Conservation (phyloP, 2,797 vertebrate species). For the Okamejei kenojei region DNA sequence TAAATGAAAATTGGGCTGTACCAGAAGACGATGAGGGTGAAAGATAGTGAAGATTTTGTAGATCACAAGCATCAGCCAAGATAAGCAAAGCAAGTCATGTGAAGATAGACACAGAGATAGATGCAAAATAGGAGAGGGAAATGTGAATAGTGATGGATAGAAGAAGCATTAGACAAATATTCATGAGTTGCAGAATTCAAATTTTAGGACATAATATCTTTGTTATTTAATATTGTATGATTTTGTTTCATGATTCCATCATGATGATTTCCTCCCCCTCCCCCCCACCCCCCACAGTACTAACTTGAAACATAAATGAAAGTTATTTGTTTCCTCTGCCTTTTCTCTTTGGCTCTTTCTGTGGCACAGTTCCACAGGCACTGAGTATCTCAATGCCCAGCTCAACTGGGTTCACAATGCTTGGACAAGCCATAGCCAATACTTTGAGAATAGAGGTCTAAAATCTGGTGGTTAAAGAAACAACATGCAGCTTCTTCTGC, state of each 20-base stretch:
- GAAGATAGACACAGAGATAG: not conserved
- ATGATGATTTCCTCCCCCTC: too few relatives aligned
- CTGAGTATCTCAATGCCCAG: not conserved
- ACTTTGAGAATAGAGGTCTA: not conserved
- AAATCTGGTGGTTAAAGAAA: not conserved
- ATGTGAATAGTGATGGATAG: not conserved
- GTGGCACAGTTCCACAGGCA: not conserved
- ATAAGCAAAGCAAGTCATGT: not conserved
- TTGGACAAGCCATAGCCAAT: not conserved
- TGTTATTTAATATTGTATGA: not conserved
- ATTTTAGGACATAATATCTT: not conserved
- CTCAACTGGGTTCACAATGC: not conserved
- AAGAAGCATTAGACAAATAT: not conserved
- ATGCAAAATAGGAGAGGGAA: not conserved
- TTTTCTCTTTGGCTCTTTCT: not conserved
- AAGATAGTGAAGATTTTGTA: not conserved
- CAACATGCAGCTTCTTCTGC: too few relatives aligned
- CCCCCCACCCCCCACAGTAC: not conserved
- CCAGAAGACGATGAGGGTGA: not conserved
- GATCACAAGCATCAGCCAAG: not conserved
- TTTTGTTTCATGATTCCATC: not conserved
- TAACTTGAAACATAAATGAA: not conserved
- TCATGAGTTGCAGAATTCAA: not conserved
- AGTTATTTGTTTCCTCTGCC: not conserved
- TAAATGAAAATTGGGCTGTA: not conserved